Evolutionary conservation across 2,888 invertebrate genomes (phyloP).

Genomic region (Tiliacea aurago): DNA sequence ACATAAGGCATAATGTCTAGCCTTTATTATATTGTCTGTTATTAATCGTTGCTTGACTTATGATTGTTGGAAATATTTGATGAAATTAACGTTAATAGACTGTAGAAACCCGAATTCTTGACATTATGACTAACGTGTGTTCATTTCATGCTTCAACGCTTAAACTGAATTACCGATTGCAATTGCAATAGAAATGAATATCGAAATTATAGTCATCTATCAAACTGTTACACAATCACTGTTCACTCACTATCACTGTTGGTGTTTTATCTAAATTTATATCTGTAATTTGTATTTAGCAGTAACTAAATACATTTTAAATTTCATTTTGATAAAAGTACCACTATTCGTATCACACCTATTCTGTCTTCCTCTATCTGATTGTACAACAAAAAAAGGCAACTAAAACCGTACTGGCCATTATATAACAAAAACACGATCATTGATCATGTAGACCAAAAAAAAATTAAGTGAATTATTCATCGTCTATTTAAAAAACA

Average conservation of each 20-base stretch:
- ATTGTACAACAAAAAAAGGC: background rate
- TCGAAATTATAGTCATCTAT: background rate
- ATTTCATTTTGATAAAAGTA: background rate
- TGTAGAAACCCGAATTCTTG: slow-evolving; percentile 36
- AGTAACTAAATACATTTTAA: background rate
- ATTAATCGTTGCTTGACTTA: background rate
- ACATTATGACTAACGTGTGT: slow-evolving; percentile 27
- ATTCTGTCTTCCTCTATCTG: no score
- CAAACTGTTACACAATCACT: no score
- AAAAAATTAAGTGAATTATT: background rate
- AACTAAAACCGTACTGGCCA: background rate
- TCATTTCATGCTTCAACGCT: slow-evolving; percentile 36
- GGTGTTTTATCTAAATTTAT: no score
- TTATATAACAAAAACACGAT: background rate
- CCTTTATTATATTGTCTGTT: background rate
- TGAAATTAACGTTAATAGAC: slow-evolving; percentile 31
- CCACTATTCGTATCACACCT: background rate
- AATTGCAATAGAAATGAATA: background rate
- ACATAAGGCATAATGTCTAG: background rate
- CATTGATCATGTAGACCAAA: background rate
- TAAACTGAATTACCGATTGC: slow-evolving; percentile 9
- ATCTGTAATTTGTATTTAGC: no score
- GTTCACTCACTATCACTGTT: no score
- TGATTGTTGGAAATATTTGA: background rate
- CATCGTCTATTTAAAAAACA: background rate